Percentiles rank a stretch among this genome's conserved stretches.
phyloP scores from a whole-genome alignment of 2,888 invertebrate species.

The Chymomyza amoena region DNA sequence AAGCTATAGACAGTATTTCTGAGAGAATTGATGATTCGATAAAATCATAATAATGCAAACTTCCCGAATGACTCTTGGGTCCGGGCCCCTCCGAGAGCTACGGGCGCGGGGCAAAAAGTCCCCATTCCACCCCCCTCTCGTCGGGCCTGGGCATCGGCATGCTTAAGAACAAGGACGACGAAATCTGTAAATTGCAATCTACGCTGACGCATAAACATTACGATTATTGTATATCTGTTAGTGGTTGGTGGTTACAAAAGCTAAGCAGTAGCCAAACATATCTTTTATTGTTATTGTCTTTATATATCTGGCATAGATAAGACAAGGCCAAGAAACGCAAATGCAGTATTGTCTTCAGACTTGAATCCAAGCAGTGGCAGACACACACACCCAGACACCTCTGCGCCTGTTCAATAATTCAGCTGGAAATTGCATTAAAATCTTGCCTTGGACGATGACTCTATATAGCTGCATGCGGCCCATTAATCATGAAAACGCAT shows the following conservation, averaged over 20 bases:
- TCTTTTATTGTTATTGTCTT: neutral
- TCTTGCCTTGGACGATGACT: neutral
- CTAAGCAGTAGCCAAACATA: neutral
- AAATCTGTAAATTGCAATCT: too few species aligned
- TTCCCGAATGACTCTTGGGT: too few species aligned
- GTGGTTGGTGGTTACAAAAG: neutral
- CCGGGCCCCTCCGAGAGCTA: too few species aligned
- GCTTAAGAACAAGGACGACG: too few species aligned
- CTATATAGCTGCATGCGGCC: neutral
- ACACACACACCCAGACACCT: neutral
- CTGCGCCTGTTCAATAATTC: neutral
- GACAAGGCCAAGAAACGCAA: neutral
- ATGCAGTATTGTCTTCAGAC: neutral
- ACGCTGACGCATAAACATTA: neutral
- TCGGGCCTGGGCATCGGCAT: neutral
- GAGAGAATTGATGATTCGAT: too few species aligned
- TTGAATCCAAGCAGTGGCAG: neutral
- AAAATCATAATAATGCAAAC: too few species aligned
- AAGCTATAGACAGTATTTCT: too few species aligned
- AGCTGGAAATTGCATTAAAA: neutral
- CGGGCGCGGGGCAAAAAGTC: too few species aligned
- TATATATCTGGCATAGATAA: neutral
- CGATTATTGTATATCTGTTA: too few species aligned
- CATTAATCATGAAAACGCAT: neutral
- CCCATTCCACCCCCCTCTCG: too few species aligned